Percentiles rank a stretch among this genome's conserved stretches.
Conservation (phyloP, 1,140 invertebrate genomes). For the Nephila pilipes region DNA sequence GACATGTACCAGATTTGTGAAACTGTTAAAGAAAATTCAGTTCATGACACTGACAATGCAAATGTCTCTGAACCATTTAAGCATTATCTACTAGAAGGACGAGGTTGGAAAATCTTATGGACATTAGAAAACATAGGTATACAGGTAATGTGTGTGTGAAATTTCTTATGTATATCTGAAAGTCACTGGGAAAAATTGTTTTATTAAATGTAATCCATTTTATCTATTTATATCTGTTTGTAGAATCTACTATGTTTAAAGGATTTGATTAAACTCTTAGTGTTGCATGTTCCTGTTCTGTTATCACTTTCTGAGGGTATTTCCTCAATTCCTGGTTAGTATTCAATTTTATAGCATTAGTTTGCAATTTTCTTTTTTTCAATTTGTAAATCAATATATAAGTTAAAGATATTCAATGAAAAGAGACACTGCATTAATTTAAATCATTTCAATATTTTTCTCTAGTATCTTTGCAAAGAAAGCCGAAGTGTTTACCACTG, state of each 20-base stretch:
- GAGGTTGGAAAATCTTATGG: constrained; percentile 74
- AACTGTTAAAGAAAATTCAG: not conserved
- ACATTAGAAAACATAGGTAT: constrained; percentile 63
- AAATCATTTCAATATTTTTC: constrained; percentile 5
- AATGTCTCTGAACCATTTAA: constrained; percentile 46
- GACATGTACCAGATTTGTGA: constrained; percentile 69
- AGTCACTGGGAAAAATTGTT: not conserved
- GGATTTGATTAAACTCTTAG: constrained; percentile 58
- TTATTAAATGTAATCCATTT: not conserved
- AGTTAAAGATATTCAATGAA: not conserved
- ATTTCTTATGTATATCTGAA: not conserved
- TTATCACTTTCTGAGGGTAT: constrained; percentile 33
- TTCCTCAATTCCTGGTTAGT: constrained; percentile 44
- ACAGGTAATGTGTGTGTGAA: constrained; percentile 27
- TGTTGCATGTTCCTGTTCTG: constrained; percentile 61
- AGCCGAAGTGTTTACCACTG: constrained; percentile 34
- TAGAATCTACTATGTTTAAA: constrained; percentile 56
- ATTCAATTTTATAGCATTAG: not conserved
- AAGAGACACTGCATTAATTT: not conserved
- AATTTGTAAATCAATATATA: not conserved
- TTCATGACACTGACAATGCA: constrained; percentile 20
- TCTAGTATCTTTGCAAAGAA: constrained; percentile 22
- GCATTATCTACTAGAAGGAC: constrained; percentile 61
- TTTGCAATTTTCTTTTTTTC: not conserved
- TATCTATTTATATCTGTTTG: not conserved